Percentiles rank a stretch among this genome's conserved stretches.
These are phyloP conservation scores for Mugil cephalus DNA, from an alignment of 2,113 vertebrate genomes.

Conservation along the genomic window DNA sequence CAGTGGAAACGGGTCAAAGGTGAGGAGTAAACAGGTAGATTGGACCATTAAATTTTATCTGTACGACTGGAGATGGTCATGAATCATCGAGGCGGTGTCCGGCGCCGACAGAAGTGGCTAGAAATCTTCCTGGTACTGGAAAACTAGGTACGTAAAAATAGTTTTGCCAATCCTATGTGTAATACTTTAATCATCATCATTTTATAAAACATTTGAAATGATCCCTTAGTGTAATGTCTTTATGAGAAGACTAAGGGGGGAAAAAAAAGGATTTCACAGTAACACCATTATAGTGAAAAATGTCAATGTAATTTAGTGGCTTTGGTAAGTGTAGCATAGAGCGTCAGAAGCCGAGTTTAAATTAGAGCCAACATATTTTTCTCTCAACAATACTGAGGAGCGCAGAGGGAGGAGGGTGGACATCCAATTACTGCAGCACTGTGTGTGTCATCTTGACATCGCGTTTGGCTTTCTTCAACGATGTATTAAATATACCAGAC, in stretches of 20 bases:
- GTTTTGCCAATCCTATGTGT: conserved; percentile 23
- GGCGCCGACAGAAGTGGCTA: conserved; percentile 25
- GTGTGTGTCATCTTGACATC: conserved; percentile 70
- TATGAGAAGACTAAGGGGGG: conserved; percentile 46
- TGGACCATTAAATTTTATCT: conserved; percentile 35
- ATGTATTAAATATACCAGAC: conserved; percentile 50
- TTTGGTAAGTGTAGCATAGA: conserved; percentile 60
- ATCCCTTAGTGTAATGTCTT: conserved; percentile 37
- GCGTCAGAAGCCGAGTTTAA: conserved; percentile 64
- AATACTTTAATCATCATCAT: conserved; percentile 56
- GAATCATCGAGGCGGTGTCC: not conserved
- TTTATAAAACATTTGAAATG: conserved; percentile 59
- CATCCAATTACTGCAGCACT: conserved; percentile 74
- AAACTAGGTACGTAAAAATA: conserved; percentile 37
- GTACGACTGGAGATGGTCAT: conserved; percentile 33
- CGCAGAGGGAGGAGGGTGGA: conserved; percentile 24
- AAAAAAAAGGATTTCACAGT: conserved; percentile 40
- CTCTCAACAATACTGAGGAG: conserved; percentile 66
- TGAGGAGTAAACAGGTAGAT: conserved; percentile 59
- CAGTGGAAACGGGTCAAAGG: conserved; percentile 21
- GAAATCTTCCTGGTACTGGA: not conserved
- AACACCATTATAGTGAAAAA: conserved; percentile 60
- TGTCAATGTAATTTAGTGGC: conserved; percentile 66
- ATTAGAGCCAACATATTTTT: conserved; percentile 72
- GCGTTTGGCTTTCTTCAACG: conserved; percentile 53